These are phyloP conservation scores for Glaucopsyche alexis DNA, from an alignment of 2,888 invertebrate genomes.

Conservation along the genomic window DNA sequence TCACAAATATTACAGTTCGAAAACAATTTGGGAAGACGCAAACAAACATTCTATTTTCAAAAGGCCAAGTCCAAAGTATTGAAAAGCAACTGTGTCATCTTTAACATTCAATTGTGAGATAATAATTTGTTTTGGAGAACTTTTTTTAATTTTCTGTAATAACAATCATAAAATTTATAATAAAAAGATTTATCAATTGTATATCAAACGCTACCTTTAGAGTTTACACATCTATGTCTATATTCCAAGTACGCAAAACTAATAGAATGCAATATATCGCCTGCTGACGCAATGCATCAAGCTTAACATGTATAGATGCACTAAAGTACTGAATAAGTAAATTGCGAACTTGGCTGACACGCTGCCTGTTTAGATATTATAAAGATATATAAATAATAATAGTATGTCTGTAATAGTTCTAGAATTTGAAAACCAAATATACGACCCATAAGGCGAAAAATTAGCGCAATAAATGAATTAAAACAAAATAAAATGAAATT, in stretches of 20 bases:
- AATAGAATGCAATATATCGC: no score
- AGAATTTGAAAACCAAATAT: no score
- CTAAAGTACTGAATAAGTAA: no score
- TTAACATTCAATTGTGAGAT: neutral
- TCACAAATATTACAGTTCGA: conserved; percentile 4
- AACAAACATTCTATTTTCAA: conserved; percentile 16
- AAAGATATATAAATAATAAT: neutral
- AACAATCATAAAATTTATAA: neutral
- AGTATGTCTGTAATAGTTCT: no score
- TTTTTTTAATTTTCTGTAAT: neutral
- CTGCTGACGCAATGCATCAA: no score
- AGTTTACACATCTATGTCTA: no score
- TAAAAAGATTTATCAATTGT: no score
- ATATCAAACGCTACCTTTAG: no score
- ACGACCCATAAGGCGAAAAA: no score
- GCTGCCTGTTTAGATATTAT: neutral
- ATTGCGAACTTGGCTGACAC: no score
- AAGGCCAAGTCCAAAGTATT: neutral
- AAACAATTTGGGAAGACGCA: neutral
- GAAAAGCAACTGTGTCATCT: conserved; percentile 1
- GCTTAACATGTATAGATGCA: no score
- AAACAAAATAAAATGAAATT: neutral
- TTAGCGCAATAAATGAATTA: neutral
- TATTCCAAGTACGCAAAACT: no score
- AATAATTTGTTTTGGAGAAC: neutral